These are phyloP conservation scores for Sprattus sprattus DNA, from an alignment of 2,113 vertebrate species.

Conservation along the genomic window DNA sequence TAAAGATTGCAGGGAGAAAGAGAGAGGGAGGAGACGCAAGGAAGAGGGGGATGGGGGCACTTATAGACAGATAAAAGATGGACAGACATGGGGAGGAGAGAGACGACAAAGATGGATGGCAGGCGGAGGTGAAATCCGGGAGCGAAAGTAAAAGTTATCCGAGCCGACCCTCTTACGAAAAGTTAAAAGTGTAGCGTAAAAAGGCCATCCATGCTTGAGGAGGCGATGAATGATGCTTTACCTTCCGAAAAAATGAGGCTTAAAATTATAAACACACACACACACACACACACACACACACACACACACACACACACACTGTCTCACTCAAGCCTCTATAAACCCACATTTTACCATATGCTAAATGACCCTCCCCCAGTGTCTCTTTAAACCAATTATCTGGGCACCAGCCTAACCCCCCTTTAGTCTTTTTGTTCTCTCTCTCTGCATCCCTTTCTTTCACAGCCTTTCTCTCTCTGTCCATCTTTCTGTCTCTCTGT, in stretches of 20 bases:
- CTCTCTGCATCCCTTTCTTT: not conserved
- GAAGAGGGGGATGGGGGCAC: conserved; percentile 34
- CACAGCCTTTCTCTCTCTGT: conserved; percentile 3
- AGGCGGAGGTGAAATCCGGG: conserved; percentile 46
- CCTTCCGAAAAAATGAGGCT: not conserved
- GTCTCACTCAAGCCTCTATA: not conserved
- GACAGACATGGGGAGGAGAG: conserved; percentile 56
- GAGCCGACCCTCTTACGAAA: not conserved
- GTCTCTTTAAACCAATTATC: conserved; percentile 8
- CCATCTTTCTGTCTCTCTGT: not conserved
- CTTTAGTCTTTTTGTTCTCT: not conserved
- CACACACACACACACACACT: not conserved
- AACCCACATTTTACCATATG: not conserved
- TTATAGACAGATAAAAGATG: conserved; percentile 57
- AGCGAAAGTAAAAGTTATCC: not conserved
- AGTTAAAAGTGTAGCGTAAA: not conserved
- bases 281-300: not conserved
- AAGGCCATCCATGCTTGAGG: not conserved
- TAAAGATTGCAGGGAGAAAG: conserved; percentile 57
- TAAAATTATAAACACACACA: not conserved
- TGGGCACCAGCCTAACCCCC: not conserved
- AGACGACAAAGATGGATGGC: conserved; percentile 67
- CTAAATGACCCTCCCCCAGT: not conserved
- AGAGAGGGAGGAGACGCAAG: conserved; percentile 14
- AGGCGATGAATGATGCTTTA: not conserved